These are phyloP conservation scores for Podocnemis expansa DNA, from an alignment of 2,113 vertebrate genomes.

Conservation along the genomic window DNA sequence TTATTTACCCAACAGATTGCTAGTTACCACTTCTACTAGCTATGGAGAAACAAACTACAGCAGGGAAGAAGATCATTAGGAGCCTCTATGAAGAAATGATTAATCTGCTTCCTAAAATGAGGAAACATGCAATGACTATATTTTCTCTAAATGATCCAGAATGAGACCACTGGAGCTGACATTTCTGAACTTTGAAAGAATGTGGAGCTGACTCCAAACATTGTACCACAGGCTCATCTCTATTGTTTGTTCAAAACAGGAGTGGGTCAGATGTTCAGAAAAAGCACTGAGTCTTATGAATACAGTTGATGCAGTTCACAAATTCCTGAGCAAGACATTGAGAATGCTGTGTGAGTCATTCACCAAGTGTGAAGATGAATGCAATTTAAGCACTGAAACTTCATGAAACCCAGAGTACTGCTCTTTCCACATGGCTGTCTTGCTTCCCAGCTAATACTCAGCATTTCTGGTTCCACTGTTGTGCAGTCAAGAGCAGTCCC, in stretches of 20 bases:
- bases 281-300: neutral
- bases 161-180: neutral
- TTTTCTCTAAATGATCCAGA: neutral
- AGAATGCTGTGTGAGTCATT: too few species aligned
- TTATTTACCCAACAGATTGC: neutral
- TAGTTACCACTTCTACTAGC: neutral
- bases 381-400: too few species aligned
- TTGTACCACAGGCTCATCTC: fast-evolving
- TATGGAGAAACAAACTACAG: neutral
- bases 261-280: neutral
- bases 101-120: neutral
- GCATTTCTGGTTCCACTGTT: too few species aligned
- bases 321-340: too few species aligned
- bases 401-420: too few species aligned
- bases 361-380: too few species aligned
- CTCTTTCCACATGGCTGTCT: too few species aligned
- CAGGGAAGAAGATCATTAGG: neutral
- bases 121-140: neutral
- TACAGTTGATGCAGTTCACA: too few species aligned
- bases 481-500: too few species aligned
- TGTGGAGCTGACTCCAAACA: fast-evolving
- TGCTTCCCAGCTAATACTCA: too few species aligned
- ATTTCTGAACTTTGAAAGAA: neutral
- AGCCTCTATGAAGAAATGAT: neutral
- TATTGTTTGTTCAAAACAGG: neutral